Evolutionary conservation across 1,140 invertebrate species (phyloP), one percentile per base, ranked within the genome.

Genomic region (Neodiprion pinetum): DNA sequence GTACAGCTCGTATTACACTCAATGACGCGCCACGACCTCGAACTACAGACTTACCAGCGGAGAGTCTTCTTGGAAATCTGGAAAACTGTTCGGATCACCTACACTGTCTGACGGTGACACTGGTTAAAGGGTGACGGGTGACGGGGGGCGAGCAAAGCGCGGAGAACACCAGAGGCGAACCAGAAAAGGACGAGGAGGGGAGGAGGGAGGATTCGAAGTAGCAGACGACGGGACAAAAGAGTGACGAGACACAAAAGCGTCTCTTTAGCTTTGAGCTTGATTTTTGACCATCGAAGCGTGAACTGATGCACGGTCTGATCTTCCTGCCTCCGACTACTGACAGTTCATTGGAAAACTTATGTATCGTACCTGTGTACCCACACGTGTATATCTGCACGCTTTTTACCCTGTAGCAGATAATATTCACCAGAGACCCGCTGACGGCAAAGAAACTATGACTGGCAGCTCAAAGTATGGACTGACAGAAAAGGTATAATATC

Each of bases 271-370:
- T 61, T 61, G n/a, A 4, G n/a, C 53, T 61, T 61, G 53, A 61
- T 61, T 61, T 61, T 61, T 61, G 53, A 61, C 8, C 53, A 61
- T 61, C 53, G 11, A 61, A 61, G 53, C 53, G 53, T n/a, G 53
- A 61, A 61, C n/a, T n/a, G 53, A 61, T n/a, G 53, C 53, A n/a
- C 53, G n/a, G 53, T 61, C 53, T 61, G 53, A 61, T 61, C 53
- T 61, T n/a, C 53, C 53, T 7, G 7, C n/a, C 53, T 61, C 11
- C 53, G 53, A n/a, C 11, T 11, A n/a, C 11, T 11, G 3, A 61
- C 53, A 61, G 11, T 61, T 0, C 53, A 61, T n/a, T 61, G 53
- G 2, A 61, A 61, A 61, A 61, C 53, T 61, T 40, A 40, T 40
- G 28, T 40, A 40, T 40, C 5, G 5, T 40, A 2, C 5, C 2